Evolutionary conservation across 2,888 invertebrate species (phyloP), one percentile per base, ranked within the genome.

Genomic region (Chydorus sphaericus): DNA sequence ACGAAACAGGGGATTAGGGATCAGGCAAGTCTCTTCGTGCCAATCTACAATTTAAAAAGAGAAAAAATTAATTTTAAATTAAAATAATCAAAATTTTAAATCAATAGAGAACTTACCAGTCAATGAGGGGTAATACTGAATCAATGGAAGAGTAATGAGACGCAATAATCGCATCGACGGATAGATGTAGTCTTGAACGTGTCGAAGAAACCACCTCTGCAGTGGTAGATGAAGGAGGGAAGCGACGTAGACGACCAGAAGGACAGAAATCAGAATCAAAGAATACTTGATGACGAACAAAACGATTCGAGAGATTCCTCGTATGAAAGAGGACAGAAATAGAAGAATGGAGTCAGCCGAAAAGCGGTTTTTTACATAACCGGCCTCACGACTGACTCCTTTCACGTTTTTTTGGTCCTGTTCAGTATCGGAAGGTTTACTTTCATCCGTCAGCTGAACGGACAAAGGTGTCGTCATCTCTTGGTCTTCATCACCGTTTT

Each of bases 1-100:
- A 66, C 80, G 78, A 67, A 86, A 90, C 66, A 81, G 85, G 14
- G 89, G 89, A 71, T 90, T 90, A 66, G 82, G 80, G 62, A 89
- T 70, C 36, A 90, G 71, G 67, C 89, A 90, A 65, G 83, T 82
- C 70, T 89, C 88, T 72, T 89, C 87, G 64, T 90, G 88, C 44
- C 81, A 76, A 67, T 82, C 87, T 79, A 33, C 10, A 36, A 20
- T n/a, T n/a, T n/a, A n/a, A n/a, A n/a, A n/a, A n/a, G 28, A 28
- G 71, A 62, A 69, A 78, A 66, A 36, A 59, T 57, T 65, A 63
- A 44, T 52, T 29, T 33, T 50, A 39, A 53, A 29, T 44, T 3
- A 18, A 29, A 20, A 26, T 55, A 11, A 30, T 48, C 38, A 18
- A 18, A 7, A 20, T n/a, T n/a, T n/a, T n/a, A n/a, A n/a, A n/a